phyloP scores from a whole-genome alignment of 2,797 vertebrate species.

The Gobio occitaniae region DNA sequence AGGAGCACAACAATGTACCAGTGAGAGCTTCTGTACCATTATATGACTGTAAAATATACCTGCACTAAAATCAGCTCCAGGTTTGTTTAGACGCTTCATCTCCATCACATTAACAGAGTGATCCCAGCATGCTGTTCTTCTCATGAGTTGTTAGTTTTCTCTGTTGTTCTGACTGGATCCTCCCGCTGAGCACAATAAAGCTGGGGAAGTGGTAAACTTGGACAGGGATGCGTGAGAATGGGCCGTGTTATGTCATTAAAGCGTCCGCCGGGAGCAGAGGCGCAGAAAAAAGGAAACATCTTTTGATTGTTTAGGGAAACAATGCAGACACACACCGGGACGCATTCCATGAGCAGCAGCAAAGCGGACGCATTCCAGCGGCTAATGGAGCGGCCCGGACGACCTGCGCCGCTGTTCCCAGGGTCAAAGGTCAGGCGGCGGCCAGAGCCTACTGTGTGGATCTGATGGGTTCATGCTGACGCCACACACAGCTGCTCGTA shows the following conservation, averaged over 20 bases:
- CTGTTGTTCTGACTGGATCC: constrained; percentile 44
- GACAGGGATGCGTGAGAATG: constrained; percentile 60
- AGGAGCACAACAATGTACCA: too few relatives aligned
- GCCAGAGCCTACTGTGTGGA: constrained; percentile 61
- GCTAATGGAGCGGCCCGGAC: constrained; percentile 64
- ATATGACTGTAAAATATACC: not conserved
- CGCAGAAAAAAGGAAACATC: constrained; percentile 57
- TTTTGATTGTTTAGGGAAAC: constrained; percentile 70
- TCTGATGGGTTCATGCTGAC: not conserved
- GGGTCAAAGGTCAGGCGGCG: constrained; percentile 54
- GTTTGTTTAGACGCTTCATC: constrained; percentile 8
- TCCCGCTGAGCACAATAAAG: constrained; percentile 57
- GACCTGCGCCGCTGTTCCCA: constrained; percentile 48
- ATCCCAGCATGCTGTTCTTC: constrained; percentile 17
- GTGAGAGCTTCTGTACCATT: too few relatives aligned
- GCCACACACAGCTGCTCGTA: constrained; percentile 3
- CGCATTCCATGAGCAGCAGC: constrained; percentile 72
- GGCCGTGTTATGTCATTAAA: constrained; percentile 65
- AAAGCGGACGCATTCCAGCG: constrained; percentile 73
- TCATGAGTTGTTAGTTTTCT: constrained; percentile 53
- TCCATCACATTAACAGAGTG: constrained; percentile 19
- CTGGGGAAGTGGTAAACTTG: constrained; percentile 55
- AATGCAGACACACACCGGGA: constrained; percentile 60
- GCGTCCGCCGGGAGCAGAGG: constrained; percentile 63
- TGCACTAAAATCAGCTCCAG: not conserved